A percentile compares a stretch with the other conserved stretches of the same genome.
Conservation (phyloP, 2,113 vertebrate genomes). For the Tyrannus savana region DNA sequence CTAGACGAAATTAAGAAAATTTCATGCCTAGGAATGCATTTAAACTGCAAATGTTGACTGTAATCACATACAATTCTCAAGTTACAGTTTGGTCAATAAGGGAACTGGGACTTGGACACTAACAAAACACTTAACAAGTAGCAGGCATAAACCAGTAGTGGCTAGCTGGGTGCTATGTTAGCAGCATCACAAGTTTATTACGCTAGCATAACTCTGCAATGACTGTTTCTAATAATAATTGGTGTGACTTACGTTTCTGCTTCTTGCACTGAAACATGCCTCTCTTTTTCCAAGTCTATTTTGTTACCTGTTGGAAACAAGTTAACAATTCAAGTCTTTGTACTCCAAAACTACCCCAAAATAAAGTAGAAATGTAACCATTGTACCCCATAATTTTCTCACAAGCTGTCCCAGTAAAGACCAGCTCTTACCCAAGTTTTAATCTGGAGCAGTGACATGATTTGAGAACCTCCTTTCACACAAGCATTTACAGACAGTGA, state of each 20-base stretch:
- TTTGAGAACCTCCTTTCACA: not conserved
- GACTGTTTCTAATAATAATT: constrained; percentile 5
- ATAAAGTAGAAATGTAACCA: not conserved
- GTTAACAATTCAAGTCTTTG: not conserved
- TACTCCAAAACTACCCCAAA: not conserved
- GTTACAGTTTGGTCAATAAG: not conserved
- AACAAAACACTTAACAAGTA: not conserved
- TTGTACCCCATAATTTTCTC: not conserved
- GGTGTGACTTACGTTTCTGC: constrained; percentile 89
- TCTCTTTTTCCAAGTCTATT: constrained; percentile 97
- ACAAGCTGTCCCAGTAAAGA: not conserved
- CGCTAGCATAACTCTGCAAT: not conserved
- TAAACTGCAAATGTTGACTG: not conserved
- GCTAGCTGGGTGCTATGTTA: not conserved
- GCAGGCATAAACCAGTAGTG: not conserved
- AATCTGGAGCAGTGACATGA: not conserved
- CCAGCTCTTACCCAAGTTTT: not conserved
- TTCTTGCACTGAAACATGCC: constrained; percentile 94
- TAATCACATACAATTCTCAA: not conserved
- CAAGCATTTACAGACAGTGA: not conserved
- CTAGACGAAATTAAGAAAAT: not conserved
- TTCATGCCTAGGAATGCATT: not conserved
- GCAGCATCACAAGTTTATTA: constrained; percentile 19
- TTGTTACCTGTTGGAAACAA: constrained; percentile 89
- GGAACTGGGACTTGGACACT: not conserved